phyloP scores from a whole-genome alignment of 2,888 invertebrate genomes.

The Drosophila subsilvestris region DNA sequence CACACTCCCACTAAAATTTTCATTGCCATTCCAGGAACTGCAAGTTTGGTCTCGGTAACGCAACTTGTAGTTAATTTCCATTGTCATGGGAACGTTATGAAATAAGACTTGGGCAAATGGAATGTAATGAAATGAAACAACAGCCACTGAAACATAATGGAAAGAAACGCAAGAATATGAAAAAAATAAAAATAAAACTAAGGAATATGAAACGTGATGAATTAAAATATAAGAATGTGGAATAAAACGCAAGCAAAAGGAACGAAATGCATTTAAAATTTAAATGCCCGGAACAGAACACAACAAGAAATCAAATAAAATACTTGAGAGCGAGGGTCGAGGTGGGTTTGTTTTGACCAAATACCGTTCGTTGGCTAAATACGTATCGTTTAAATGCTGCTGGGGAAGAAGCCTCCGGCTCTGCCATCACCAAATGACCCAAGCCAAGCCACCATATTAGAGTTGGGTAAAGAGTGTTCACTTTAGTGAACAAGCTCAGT shows the following conservation, averaged over 20 bases:
- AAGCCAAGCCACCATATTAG: not conserved
- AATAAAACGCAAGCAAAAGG: too few relatives aligned
- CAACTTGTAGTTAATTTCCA: conserved; percentile 74
- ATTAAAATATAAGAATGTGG: too few relatives aligned
- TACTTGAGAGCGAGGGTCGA: not conserved
- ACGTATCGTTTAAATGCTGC: not conserved
- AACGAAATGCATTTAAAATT: too few relatives aligned
- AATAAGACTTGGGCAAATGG: conserved; percentile 26
- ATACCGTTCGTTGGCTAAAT: not conserved
- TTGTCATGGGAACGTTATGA: conserved; percentile 50
- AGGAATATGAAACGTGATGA: not conserved
- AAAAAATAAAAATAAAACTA: conserved; percentile 5
- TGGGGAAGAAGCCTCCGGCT: not conserved
- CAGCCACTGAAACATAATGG: conserved; percentile 3
- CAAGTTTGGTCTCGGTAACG: conserved; percentile 48
- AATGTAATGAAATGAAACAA: conserved; percentile 19
- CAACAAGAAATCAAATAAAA: too few relatives aligned
- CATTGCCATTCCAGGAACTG: not conserved
- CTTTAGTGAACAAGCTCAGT: too few relatives aligned
- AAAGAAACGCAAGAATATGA: conserved; percentile 5
- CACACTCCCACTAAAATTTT: not conserved
- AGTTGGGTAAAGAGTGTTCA: too few relatives aligned
- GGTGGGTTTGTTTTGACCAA: not conserved
- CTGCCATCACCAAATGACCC: not conserved
- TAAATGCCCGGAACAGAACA: too few relatives aligned